These are phyloP conservation scores for Sciurus carolinensis DNA, from an alignment of 2,797 vertebrate species.

Conservation along the genomic window DNA sequence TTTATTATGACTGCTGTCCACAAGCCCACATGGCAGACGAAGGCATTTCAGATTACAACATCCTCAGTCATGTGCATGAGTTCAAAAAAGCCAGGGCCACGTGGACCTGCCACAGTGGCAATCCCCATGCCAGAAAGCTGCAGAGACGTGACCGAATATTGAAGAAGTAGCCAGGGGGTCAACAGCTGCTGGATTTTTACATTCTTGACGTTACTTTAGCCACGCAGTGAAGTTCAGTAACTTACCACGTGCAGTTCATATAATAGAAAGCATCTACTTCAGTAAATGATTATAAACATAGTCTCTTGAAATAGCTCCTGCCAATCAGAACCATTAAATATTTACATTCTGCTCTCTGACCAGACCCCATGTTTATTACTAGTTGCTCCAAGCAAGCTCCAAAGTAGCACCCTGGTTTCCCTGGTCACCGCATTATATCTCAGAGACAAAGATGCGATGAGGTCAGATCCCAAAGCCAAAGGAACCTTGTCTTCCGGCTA, in stretches of 20 bases:
- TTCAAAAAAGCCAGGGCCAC: background rate
- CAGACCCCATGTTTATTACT: slow-evolving; percentile 53
- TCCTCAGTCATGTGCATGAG: background rate
- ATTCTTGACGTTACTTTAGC: background rate
- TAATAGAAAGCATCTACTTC: slow-evolving; percentile 82
- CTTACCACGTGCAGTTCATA: slow-evolving; percentile 31
- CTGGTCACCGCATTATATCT: background rate
- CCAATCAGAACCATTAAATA: slow-evolving; percentile 82
- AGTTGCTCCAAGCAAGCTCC: background rate
- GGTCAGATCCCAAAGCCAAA: slow-evolving; percentile 22
- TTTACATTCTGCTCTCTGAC: slow-evolving; percentile 81
- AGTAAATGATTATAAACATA: slow-evolving; percentile 84
- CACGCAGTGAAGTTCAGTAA: slow-evolving; percentile 71
- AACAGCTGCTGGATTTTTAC: background rate
- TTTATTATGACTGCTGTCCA: background rate
- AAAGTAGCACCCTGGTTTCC: background rate
- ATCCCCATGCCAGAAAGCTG: background rate
- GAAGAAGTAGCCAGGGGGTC: background rate
- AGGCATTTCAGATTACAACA: background rate
- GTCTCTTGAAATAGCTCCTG: slow-evolving; percentile 83
- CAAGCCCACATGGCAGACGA: background rate
- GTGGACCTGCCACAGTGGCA: background rate
- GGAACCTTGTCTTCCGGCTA: background rate
- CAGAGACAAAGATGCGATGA: background rate
- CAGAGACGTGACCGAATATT: fast-evolving